Base-by-base conservation (phyloP, 2,888 invertebrate genomes). In the Aporophyla lueneburgensis region DNA sequence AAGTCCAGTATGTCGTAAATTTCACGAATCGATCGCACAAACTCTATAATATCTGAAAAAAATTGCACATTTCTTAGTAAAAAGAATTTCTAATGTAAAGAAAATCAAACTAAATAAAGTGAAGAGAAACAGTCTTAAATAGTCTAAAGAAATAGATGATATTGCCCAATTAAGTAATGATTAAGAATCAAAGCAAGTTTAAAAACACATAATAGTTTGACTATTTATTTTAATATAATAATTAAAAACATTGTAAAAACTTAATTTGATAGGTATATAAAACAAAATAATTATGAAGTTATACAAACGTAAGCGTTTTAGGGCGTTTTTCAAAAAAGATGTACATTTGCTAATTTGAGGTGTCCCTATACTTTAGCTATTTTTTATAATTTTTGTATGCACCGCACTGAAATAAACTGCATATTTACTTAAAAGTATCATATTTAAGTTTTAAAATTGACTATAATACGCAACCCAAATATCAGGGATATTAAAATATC, bases 1-100 rank as follows among this genome's bases (percentile, higher is more conserved):
- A 88, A 5, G 10, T 86, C 81, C 5, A 93, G 86, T 10, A 88
- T 89, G 54, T 87, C 90, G 62, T 82, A 33, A 33, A 33, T 84
- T 10, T 82, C 84, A 9, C 62, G 56, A 9, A 2, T 9, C 0
- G 84, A 80, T 3, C 74, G 80, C 27, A 74, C 10, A n/a, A 86
- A 86, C 33, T 78, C 78, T 33, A 65, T 7, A 59, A 46, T 19
- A 51, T 53, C 86, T 86, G 68, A 4, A 85, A 53, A 51, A 1
- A 16, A 40, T 9, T 16, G 1, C 0, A n/a, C 1, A n/a, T 14
- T 54, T 21, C n/a, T 14, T 24, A 46, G 43, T 7, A 19, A 12
- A 63, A 40, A 33, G 5, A 3, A n/a, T 9, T 49, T 2, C 4
- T 56, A n/a, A 46, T 24, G 5, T 53, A 19, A 16, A 27, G 12